Evolutionary conservation across 1,140 invertebrate species (phyloP).

Genomic region (Drosophila suzukii): DNA sequence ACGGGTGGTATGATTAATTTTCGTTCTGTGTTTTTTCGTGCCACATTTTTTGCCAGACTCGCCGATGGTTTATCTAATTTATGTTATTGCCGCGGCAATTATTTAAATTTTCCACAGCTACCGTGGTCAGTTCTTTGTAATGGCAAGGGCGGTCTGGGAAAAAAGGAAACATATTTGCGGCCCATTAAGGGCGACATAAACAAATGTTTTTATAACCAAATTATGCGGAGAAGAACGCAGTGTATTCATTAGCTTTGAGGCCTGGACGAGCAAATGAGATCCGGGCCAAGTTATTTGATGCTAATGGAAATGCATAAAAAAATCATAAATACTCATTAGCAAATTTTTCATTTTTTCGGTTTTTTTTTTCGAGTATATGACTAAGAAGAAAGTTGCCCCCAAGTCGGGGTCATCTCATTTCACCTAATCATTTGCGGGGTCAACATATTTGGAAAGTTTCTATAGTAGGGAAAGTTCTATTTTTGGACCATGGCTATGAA

Average conservation of each 20-base stretch:
- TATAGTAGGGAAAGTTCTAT: slow-evolving; percentile 36
- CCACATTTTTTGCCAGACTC: neutral
- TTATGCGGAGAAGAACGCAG: slow-evolving; percentile 63
- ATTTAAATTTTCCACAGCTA: slow-evolving; percentile 39
- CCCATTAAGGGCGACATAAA: slow-evolving; percentile 73
- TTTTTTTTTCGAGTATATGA: slow-evolving; percentile 5
- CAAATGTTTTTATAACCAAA: slow-evolving; percentile 81
- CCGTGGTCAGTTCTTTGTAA: slow-evolving; percentile 21
- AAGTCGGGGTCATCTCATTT: slow-evolving; percentile 34
- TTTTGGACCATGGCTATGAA: slow-evolving; percentile 19
- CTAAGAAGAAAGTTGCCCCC: slow-evolving; percentile 51
- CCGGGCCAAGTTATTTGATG: slow-evolving; percentile 45
- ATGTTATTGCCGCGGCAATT: slow-evolving; percentile 33
- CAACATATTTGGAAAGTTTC: slow-evolving; percentile 71
- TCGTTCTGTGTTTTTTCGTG: slow-evolving; percentile 7
- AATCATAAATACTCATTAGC: slow-evolving; percentile 78
- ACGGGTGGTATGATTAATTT: slow-evolving; percentile 19
- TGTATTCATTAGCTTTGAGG: slow-evolving; percentile 60
- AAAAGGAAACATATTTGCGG: slow-evolving; percentile 55
- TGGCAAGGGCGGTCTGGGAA: slow-evolving; percentile 16
- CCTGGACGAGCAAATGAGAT: slow-evolving; percentile 37
- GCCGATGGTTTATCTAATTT: slow-evolving; percentile 29
- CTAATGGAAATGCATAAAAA: slow-evolving; percentile 81
- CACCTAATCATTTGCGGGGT: slow-evolving; percentile 43
- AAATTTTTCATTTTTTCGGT: slow-evolving; percentile 10